Conservation (phyloP, 2,888 invertebrate species). For the Leptarthrus brevirostris region DNA sequence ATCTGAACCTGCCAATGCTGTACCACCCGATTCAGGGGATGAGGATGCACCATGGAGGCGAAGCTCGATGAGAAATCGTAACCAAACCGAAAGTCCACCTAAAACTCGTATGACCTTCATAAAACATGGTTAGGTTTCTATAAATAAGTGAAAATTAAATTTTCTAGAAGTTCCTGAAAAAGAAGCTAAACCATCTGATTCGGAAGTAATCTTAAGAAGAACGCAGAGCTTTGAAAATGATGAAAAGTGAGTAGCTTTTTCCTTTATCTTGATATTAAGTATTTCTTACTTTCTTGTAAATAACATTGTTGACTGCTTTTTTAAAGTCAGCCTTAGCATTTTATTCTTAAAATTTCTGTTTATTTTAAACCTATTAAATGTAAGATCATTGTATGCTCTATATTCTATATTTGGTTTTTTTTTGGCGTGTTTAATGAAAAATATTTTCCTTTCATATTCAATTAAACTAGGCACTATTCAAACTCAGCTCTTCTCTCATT, state of each 20-base stretch:
- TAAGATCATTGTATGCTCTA: neutral
- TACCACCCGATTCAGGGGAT: conserved; percentile 70
- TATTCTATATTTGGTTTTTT: no score
- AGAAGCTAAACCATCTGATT: conserved; percentile 67
- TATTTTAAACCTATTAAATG: no score
- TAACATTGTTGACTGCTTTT: no score
- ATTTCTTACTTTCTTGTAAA: conserved; percentile 32
- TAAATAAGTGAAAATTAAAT: conserved; percentile 51
- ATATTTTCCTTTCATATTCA: no score
- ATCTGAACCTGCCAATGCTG: conserved; percentile 58
- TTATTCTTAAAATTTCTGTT: neutral
- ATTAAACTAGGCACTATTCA: neutral
- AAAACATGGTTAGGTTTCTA: no score
- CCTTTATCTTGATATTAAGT: no score
- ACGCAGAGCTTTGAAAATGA: conserved; percentile 90
- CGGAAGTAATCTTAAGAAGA: conserved; percentile 80
- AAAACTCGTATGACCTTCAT: conserved; percentile 70
- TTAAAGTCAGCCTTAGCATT: neutral
- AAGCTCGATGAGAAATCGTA: conserved; percentile 70
- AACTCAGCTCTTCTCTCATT: neutral
- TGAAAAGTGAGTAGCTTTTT: conserved; percentile 90
- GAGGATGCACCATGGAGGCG: conserved; percentile 76
- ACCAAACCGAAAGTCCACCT: conserved; percentile 69
- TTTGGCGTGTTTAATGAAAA: neutral
- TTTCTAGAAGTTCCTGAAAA: conserved; percentile 71